phyloP scores from a whole-genome alignment of 1,140 invertebrate species.

The Varroa destructor region DNA sequence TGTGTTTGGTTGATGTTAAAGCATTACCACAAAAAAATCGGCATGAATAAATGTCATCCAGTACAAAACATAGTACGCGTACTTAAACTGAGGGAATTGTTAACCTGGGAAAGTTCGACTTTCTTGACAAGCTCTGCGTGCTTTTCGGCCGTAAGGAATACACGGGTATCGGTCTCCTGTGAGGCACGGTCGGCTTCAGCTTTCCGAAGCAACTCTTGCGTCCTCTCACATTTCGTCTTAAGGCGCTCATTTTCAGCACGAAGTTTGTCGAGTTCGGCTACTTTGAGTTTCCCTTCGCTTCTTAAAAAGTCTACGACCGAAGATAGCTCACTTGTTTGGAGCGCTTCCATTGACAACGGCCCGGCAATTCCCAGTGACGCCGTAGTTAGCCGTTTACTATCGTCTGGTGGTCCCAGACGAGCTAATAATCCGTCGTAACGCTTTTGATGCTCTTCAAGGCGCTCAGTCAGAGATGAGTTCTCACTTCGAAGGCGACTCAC shows the following conservation, averaged over 20 bases:
- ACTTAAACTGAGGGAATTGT: no score
- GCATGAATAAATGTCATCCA: no score
- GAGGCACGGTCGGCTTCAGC: neutral
- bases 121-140: slow-evolving; percentile 16
- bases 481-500: slow-evolving; percentile 4
- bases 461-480: neutral
- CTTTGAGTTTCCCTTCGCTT: slow-evolving; percentile 2
- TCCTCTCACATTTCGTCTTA: neutral
- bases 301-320: slow-evolving; percentile 11
- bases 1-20: no score
- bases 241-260: slow-evolving; percentile 7
- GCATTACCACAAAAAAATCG: no score
- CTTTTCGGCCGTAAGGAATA: slow-evolving; percentile 6
- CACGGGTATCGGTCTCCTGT: neutral
- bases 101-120: slow-evolving; percentile 19
- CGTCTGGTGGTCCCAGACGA: slow-evolving; percentile 11
- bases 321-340: slow-evolving; percentile 1
- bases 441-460: slow-evolving; percentile 2
- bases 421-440: neutral
- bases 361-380: no score
- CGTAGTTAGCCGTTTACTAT: neutral
- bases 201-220: neutral
- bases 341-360: no score
- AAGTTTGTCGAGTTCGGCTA: neutral
- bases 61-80: no score